Evolutionary conservation across 2,113 vertebrate genomes (phyloP).

Genomic region (Onychostoma macrolepis): DNA sequence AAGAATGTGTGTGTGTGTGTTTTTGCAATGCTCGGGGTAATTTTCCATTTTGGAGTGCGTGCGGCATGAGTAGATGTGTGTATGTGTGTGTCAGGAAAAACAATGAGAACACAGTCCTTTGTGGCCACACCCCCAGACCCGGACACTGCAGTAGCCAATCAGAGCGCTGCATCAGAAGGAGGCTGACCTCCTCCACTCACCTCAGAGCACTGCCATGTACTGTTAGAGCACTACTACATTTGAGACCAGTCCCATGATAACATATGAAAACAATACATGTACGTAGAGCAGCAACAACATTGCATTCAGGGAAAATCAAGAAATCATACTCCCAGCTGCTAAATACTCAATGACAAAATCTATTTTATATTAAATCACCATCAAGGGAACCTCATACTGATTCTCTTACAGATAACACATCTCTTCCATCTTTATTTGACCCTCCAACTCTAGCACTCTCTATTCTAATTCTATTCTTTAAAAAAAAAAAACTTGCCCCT

Average conservation of each 20-base stretch:
- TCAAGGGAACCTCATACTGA: background rate
- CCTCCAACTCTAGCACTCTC: too few species aligned
- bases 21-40: slow-evolving; percentile 66
- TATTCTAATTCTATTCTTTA: too few species aligned
- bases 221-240: background rate
- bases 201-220: slow-evolving; percentile 65
- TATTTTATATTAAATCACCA: background rate
- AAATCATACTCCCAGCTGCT: background rate
- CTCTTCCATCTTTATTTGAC: too few species aligned
- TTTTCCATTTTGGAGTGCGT: slow-evolving; percentile 76
- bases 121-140: slow-evolving; percentile 72
- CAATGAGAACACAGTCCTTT: slow-evolving; percentile 81
- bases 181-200: slow-evolving; percentile 62
- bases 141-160: slow-evolving; percentile 54
- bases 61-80: slow-evolving; percentile 45
- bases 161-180: background rate
- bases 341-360: background rate
- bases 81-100: slow-evolving; percentile 70
- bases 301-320: background rate
- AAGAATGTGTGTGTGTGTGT: background rate
- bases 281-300: background rate
- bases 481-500: too few species aligned
- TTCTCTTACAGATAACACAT: background rate
- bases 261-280: background rate
- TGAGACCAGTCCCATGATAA: background rate